These are phyloP conservation scores for Salvelinus alpinus DNA, from an alignment of 2,113 vertebrate genomes.

Conservation along the genomic window DNA sequence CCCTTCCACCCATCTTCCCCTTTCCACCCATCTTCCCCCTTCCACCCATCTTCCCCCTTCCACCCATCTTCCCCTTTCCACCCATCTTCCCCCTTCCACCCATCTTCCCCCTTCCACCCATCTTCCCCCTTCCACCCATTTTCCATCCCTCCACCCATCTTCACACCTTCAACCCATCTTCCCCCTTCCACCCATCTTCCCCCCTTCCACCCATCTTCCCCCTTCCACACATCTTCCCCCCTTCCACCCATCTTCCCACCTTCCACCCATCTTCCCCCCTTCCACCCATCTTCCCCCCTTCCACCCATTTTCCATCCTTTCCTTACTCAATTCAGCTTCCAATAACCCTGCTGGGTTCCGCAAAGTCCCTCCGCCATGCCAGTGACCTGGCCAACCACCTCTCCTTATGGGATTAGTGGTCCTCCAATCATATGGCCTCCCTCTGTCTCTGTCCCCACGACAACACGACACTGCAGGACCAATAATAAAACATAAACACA, in stretches of 20 bases:
- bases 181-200: too few relatives aligned
- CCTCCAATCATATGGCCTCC: constrained; percentile 59
- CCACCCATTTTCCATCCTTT: constrained; percentile 18
- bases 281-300: too few relatives aligned
- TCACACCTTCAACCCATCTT: too few relatives aligned
- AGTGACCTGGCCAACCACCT: constrained; percentile 57
- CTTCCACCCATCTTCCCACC: too few relatives aligned
- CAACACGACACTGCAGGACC: constrained; percentile 49
- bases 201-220: too few relatives aligned
- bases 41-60: too few relatives aligned
- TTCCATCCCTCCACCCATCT: too few relatives aligned
- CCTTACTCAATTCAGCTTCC: constrained; percentile 28
- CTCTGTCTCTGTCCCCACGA: constrained; percentile 52
- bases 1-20: rapidly evolving
- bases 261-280: rapidly evolving
- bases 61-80: too few relatives aligned
- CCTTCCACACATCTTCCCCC: too few relatives aligned
- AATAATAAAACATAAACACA: constrained; percentile 52
- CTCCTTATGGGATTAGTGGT: constrained; percentile 71
- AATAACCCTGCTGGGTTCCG: constrained; percentile 52
- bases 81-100: rapidly evolving
- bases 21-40: too few relatives aligned
- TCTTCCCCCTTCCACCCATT: too few relatives aligned
- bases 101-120: too few relatives aligned
- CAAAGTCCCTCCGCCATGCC: constrained; percentile 47